Base-by-base conservation (phyloP, 1,140 invertebrate genomes). In the Heliothis virescens region DNA sequence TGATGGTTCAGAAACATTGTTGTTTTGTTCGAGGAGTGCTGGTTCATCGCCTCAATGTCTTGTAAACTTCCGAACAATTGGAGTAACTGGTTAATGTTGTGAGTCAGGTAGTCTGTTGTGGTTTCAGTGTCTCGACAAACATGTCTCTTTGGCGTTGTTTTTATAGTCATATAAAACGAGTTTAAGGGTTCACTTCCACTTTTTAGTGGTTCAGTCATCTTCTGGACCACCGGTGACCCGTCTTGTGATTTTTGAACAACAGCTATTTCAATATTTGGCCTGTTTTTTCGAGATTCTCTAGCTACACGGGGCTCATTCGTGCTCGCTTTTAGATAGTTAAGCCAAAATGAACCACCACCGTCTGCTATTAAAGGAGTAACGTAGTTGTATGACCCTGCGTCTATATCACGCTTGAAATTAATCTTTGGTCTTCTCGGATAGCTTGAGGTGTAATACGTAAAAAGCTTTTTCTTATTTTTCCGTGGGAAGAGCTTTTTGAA, bases 51-150 rank as follows among this genome's bases (percentile, higher is more conserved):
- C n/a, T 71, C 67, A 15, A 71, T 21, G 7, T 79, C 71, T 60
- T 53, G 63, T 26, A 79, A 52, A 47, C 79, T 80, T 53, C 80
- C 65, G 15, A 87, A 79, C 65, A 89, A 60, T 47, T 83, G 81
- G 60, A 86, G 82, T 10, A 87, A 79, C 63, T 86, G 79, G 50
- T 85, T 84, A 62, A 87, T 84, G 62, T 86, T 81, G 47, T 82
- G n/a, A 52, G 48, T 75, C 41, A 89, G 79, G 13, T 79, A 82
- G 34, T 85, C 77, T 11, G 26, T 52, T 9, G 60, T 50, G 3
- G 41, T 48, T 74, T 60, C 69, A 57, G 48, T 13, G 1, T 57
- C 69, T 9, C 53, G 29, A 11, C 18, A n/a, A 11, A 16, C 10
- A 11, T 72, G 18, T 18, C 53, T 34, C 26, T 71, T 13, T 7